These are phyloP conservation scores for Illadopsis cleaveri DNA, from an alignment of 2,113 vertebrate species.

Conservation along the genomic window DNA sequence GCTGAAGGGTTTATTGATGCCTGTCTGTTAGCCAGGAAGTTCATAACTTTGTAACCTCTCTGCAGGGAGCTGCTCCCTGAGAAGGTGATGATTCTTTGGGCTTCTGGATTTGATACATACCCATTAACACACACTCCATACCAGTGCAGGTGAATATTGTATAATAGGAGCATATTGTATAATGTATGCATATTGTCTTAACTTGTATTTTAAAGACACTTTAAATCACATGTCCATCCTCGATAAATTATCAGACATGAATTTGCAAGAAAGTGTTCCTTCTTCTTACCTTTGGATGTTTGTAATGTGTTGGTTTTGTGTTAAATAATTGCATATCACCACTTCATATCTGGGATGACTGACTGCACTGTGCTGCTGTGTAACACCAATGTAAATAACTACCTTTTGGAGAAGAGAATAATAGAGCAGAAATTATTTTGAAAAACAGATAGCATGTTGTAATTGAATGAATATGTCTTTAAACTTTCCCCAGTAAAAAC, in stretches of 20 bases:
- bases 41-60: conserved; percentile 79
- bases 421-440: not conserved
- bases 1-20: conserved; percentile 82
- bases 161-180: too few relatives aligned
- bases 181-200: not conserved
- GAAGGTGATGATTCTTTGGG: conserved; percentile 72
- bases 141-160: not conserved
- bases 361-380: not conserved
- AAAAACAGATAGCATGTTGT: not conserved
- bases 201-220: not conserved
- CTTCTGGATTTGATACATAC: not conserved
- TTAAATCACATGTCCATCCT: not conserved
- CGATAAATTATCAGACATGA: not conserved
- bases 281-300: not conserved
- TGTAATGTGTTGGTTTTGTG: not conserved
- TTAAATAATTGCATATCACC: not conserved
- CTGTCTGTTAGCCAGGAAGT: conserved; percentile 76
- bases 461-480: not conserved
- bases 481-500: not conserved
- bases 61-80: conserved; percentile 85
- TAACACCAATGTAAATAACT: not conserved
- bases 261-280: not conserved
- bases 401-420: not conserved
- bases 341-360: not conserved
- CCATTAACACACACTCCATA: not conserved